Base-by-base conservation (phyloP, 2,888 invertebrate species). In the Thysanoteuthis rhombus region DNA sequence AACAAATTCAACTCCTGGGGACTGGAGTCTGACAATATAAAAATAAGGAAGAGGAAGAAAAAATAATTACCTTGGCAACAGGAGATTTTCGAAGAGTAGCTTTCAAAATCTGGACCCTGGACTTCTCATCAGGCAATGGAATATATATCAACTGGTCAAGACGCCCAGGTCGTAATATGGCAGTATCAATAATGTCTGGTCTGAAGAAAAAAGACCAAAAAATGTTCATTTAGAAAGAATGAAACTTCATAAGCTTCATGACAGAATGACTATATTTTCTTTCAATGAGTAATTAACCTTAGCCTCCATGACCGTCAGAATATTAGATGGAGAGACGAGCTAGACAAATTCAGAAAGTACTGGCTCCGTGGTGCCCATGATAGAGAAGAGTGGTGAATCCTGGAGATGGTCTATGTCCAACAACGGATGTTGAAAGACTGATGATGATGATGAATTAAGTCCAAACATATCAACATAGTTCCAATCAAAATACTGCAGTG, bases 71-170 rank as follows among this genome's bases (percentile, higher is more conserved):
- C 97, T 98, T 98, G 94, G 99, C 98, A 96, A 99, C 98, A 93
- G 99, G 99, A 92, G 99, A 99, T 97, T 99, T 99, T 96, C 99
- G 98, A 96, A 99, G 97, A 97, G 99, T 99, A 93, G 99, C 99
- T 97, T 98, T 98, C 96, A 99, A 98, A 97, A 99, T 99, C 94
- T 98, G 98, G 97, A 99, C 98, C 96, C 99, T 98, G 0, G 99
- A 99, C 97, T 99, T 99, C 96, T 99, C 99, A 97, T 99, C 99
- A 45, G 99, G 99, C 97, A 99, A 97, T 96, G 99, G 99, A 98
- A 99, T 99, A 98, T 99, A 99, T 97, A 99, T 99, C 95, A 99
- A 98, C 97, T 99, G 99, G 98, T 99, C 99, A 94, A 99, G 98
- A 97, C 99, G 98, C 40, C 99, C 99, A 42, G 99, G 99, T 97